phyloP scores from a whole-genome alignment of 2,113 vertebrate species.

The Amphiprion percula region DNA sequence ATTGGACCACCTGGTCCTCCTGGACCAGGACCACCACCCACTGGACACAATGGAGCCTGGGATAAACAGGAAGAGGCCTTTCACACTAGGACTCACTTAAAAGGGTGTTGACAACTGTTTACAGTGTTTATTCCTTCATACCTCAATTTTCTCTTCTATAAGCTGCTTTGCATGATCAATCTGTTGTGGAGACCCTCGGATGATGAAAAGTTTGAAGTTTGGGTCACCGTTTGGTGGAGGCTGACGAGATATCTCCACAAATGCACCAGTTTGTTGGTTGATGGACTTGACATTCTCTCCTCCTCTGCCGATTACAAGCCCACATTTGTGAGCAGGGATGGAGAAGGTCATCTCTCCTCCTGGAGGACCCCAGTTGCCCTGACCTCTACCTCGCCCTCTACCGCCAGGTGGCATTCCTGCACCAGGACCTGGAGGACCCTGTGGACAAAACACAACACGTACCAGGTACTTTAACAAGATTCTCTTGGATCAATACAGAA shows the following conservation, averaged over 20 bases:
- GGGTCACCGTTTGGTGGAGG: constrained; percentile 93
- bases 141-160: constrained; percentile 96
- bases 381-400: constrained; percentile 88
- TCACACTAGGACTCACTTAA: no score
- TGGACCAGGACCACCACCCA: constrained; percentile 87
- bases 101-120: no score
- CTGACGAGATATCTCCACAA: constrained; percentile 93
- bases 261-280: constrained; percentile 94
- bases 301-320: constrained; percentile 93
- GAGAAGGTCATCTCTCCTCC: constrained; percentile 94
- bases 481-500: background rate
- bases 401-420: constrained; percentile 90
- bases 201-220: constrained; percentile 93
- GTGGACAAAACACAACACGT: constrained; percentile 7
- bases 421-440: constrained; percentile 89
- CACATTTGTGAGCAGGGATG: constrained; percentile 95
- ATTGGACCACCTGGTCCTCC: constrained; percentile 90
- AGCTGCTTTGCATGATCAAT: constrained; percentile 96
- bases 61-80: background rate
- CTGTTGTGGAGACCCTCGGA: constrained; percentile 91
- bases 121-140: constrained; percentile 28
- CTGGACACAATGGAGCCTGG: constrained; percentile 91
- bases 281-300: constrained; percentile 95
- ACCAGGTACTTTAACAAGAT: background rate
- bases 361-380: constrained; percentile 92